Conservation (phyloP, 1,140 invertebrate species). For the Sarcophaga peregrina region DNA sequence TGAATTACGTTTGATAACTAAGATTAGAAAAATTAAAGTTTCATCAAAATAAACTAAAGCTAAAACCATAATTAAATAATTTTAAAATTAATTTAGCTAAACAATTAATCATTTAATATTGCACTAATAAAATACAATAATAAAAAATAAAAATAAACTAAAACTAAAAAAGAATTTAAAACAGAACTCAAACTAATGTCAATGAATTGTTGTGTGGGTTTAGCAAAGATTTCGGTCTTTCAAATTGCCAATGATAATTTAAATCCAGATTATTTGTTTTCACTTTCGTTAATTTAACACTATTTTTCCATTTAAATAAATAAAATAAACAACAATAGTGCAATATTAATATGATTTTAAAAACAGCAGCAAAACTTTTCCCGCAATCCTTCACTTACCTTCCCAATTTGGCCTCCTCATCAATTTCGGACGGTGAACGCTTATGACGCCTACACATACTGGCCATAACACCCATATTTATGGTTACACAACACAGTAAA, state of each 20-base stretch:
- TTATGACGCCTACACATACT: constrained; percentile 75
- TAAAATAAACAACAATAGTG: constrained; percentile 55
- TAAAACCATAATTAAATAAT: too few species aligned
- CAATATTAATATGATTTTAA: constrained; percentile 55
- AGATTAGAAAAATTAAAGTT: too few species aligned
- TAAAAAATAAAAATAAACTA: constrained; percentile 27
- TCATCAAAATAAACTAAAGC: too few species aligned
- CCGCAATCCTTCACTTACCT: constrained; percentile 71
- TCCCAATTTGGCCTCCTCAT: constrained; percentile 83
- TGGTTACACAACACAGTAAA: constrained; percentile 73
- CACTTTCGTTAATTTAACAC: constrained; percentile 39
- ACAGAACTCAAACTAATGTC: constrained; percentile 56
- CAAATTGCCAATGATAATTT: constrained; percentile 65
- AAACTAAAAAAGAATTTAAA: constrained; percentile 31
- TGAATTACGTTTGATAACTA: too few species aligned
- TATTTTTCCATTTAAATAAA: constrained; percentile 43
- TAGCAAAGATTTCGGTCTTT: constrained; percentile 62
- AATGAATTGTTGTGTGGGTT: constrained; percentile 61
- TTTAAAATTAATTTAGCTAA: not conserved
- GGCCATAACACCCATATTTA: constrained; percentile 77
- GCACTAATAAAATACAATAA: not conserved
- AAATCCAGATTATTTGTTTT: constrained; percentile 49
- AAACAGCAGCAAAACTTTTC: not conserved
- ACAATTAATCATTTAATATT: constrained; percentile 36
- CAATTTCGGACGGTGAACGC: constrained; percentile 67